These are phyloP conservation scores for Alviniconcha strummeri DNA, from an alignment of 2,888 invertebrate species.

Conservation along the genomic window DNA sequence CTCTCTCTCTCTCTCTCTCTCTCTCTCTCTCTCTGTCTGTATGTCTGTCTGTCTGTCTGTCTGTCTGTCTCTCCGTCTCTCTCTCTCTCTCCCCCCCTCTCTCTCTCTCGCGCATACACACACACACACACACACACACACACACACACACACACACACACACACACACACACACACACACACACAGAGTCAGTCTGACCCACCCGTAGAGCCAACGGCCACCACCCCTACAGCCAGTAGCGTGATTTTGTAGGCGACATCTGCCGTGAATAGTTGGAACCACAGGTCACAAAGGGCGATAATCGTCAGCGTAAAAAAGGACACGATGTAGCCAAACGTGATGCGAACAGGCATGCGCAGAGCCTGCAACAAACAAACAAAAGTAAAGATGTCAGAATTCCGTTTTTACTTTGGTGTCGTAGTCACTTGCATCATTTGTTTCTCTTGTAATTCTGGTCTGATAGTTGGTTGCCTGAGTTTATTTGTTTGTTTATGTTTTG, in stretches of 20 bases:
- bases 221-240: constrained; percentile 35
- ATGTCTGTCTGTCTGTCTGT: too few species aligned
- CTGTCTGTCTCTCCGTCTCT: too few species aligned
- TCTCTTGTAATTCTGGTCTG: too few species aligned
- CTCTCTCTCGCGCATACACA: not conserved
- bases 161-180: not conserved
- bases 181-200: not conserved
- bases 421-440: too few species aligned
- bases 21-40: too few species aligned
- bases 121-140: constrained; percentile 10
- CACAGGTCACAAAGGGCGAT: constrained; percentile 91
- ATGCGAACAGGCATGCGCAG: constrained; percentile 89
- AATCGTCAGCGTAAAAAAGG: constrained; percentile 86
- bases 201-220: constrained; percentile 54
- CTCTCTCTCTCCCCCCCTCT: too few species aligned
- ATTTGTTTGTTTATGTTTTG: too few species aligned
- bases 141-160: not conserved
- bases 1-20: too few species aligned
- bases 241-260: constrained; percentile 82
- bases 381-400: too few species aligned
- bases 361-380: constrained; percentile 67
- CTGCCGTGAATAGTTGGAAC: constrained; percentile 86
- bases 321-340: constrained; percentile 90
- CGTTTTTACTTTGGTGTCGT: too few species aligned
- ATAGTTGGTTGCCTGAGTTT: too few species aligned